Evolutionary conservation across 2,113 vertebrate genomes (phyloP).

Genomic region (Petaurus breviceps): DNA sequence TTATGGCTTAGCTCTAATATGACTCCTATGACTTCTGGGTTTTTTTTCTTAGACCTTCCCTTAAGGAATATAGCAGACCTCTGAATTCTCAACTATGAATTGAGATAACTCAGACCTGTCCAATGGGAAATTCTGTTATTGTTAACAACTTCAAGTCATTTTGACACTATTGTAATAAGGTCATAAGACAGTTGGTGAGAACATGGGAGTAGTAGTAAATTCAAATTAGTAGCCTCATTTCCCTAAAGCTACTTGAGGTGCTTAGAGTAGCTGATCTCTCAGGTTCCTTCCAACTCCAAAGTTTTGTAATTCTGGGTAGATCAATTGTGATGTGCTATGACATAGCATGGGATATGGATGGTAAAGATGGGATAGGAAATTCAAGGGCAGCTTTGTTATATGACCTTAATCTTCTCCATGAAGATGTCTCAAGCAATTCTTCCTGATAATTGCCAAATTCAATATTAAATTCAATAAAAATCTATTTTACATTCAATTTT

Average conservation of each 20-base stretch:
- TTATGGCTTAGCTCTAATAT: not conserved
- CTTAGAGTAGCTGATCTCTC: not conserved
- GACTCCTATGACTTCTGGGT: rapidly evolving
- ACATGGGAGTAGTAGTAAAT: not conserved
- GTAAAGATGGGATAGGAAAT: not conserved
- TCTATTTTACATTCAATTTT: not conserved
- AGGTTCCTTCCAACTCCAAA: not conserved
- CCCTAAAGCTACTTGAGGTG: not conserved
- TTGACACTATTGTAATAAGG: not conserved
- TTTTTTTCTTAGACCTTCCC: not conserved
- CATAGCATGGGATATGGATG: not conserved
- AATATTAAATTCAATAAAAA: not conserved
- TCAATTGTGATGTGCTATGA: not conserved
- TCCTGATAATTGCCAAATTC: not conserved
- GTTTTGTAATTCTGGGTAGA: not conserved
- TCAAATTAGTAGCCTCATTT: not conserved
- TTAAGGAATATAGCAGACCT: not conserved
- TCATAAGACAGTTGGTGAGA: not conserved
- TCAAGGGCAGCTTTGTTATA: not conserved
- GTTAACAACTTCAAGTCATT: not conserved
- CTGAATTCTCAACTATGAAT: not conserved
- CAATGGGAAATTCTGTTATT: not conserved
- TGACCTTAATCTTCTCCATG: not conserved
- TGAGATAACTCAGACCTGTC: not conserved
- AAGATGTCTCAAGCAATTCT: not conserved